These are phyloP conservation scores for Danio aesculapii DNA, from an alignment of 2,797 vertebrate genomes.

Conservation along the genomic window DNA sequence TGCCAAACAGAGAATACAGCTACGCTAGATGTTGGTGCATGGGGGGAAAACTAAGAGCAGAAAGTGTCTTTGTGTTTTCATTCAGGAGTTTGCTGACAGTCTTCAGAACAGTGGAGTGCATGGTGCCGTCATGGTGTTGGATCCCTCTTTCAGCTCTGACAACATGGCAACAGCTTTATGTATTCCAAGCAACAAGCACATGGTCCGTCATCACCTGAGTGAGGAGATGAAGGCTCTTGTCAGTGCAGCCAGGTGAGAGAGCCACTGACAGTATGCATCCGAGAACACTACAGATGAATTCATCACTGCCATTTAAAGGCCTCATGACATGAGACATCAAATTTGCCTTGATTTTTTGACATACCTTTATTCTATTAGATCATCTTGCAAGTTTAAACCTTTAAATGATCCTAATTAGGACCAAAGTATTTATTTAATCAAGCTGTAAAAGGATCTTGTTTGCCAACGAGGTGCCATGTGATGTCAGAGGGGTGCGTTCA, in stretches of 20 bases:
- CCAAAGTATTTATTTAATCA: no score
- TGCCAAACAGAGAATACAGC: conserved; percentile 55
- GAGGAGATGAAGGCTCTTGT: conserved; percentile 87
- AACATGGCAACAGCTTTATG: conserved; percentile 86
- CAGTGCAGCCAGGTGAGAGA: conserved; percentile 76
- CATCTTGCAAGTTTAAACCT: no score
- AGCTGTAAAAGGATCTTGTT: no score
- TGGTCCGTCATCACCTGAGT: conserved; percentile 85
- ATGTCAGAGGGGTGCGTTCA: no score
- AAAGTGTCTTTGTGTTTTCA: conserved; percentile 33
- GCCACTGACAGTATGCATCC: neutral
- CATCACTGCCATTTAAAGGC: neutral
- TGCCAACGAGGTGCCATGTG: no score
- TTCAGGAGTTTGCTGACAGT: conserved; percentile 86
- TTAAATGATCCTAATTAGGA: no score
- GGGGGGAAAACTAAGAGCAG: neutral
- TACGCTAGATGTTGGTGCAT: neutral
- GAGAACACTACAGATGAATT: conserved; percentile 10
- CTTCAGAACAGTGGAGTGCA: conserved; percentile 86
- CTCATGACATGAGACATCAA: no score
- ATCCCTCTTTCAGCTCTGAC: conserved; percentile 86
- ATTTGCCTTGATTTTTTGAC: no score
- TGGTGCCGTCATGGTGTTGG: conserved; percentile 87
- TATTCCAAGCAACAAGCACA: conserved; percentile 86
- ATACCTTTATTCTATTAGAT: no score